These are phyloP conservation scores for Drusus annulatus DNA, from an alignment of 1,140 invertebrate genomes.

Conservation along the genomic window DNA sequence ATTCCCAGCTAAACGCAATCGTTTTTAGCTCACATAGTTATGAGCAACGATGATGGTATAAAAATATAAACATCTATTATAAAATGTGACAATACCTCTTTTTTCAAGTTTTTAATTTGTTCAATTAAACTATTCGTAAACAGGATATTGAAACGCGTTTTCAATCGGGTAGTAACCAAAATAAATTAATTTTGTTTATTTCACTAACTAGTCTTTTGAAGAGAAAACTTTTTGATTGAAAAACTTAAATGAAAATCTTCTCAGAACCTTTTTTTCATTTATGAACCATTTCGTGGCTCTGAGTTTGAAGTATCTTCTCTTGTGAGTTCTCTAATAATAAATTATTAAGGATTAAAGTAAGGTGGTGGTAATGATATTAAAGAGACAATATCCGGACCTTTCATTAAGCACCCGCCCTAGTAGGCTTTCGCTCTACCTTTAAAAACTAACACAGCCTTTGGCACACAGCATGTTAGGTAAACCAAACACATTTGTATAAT, in stretches of 20 bases:
- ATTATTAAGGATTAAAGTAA: conserved; percentile 7
- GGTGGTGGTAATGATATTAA: conserved; percentile 37
- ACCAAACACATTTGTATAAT: neutral
- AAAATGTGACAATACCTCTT: too few relatives aligned
- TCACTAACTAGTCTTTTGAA: too few relatives aligned
- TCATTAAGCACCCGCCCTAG: neutral
- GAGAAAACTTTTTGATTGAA: neutral
- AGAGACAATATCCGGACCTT: conserved; percentile 41
- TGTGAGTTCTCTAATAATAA: neutral
- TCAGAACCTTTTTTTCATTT: neutral
- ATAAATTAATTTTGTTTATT: neutral
- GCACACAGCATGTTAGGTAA: neutral
- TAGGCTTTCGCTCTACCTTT: neutral
- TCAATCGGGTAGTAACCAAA: too few relatives aligned
- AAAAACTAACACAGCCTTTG: neutral
- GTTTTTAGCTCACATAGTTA: too few relatives aligned
- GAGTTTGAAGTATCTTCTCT: neutral
- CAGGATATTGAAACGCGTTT: too few relatives aligned
- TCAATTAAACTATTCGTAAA: too few relatives aligned
- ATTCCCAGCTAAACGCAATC: too few relatives aligned
- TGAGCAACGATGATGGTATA: too few relatives aligned
- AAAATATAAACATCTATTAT: too few relatives aligned
- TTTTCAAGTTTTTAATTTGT: too few relatives aligned
- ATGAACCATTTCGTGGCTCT: neutral
- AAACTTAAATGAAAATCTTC: neutral